Base-by-base conservation (phyloP, 2,113 vertebrate species). In the Miniopterus natalensis region DNA sequence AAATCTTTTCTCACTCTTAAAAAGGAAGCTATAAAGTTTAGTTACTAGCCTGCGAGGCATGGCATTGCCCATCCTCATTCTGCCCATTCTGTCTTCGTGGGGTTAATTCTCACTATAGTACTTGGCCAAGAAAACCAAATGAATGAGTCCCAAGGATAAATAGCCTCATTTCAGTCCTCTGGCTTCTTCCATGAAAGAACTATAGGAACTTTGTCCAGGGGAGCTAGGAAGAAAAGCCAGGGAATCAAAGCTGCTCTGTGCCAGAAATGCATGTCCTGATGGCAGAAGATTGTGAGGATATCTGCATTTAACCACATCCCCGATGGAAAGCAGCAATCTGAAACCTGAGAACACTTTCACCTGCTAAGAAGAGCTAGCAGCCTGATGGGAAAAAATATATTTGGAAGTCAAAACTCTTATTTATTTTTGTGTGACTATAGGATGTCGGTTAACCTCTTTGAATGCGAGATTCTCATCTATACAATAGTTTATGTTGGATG, bases 161-260 rank as follows among this genome's bases (percentile, higher is more conserved):
- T 49, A 93, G 9, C 10, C 45, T 59, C n/a, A n/a, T 88, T 86
- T 55, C 45, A 66, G 61, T 61, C 47, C 15, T 89, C 47, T 75
- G 29, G 15, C n/a, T 68, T 95, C 57, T 92, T 74, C 88, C 40
- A 57, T 78, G 86, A 88, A 95, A 81, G 73, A 93, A 29, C 42
- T 36, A 57, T 3, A 51, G 15, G 45, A 42, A 78, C 6, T 27
- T 88, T 77, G 51, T 90, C 40, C 45, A 51, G 5, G 2, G 8
- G 31, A 85, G 49, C 42, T 51, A 20, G 75, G 6, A 27, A 18
- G 17, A 83, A 92, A 95, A 84, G 40, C 20, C 11, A 70, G 8
- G 1, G 13, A 88, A 88, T 83, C 45, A 42, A 9, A 66, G 53
- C 8, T 49, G 6, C 40, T 75, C 6, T 81, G 29, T 83, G 77